Base-by-base conservation (phyloP, 2,113 vertebrate genomes). In the Bos indicus region DNA sequence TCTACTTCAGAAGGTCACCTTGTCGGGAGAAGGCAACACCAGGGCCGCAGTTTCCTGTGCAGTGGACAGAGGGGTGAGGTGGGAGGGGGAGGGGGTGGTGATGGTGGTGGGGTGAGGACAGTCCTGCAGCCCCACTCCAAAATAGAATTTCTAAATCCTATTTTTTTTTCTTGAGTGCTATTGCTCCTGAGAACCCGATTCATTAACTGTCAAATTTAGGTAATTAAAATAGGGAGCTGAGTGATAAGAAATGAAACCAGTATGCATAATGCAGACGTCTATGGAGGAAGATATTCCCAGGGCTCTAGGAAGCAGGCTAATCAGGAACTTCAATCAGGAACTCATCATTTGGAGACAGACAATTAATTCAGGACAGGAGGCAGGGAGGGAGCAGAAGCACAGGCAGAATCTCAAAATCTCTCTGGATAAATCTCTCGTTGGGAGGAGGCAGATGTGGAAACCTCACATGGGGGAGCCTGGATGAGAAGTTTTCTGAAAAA, bases 321-420 rank as follows among this genome's bases (percentile, higher is more conserved):
- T 97, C 88, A 97, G 88, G 81, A 74, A 74, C 88, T 96, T 97
- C 94, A 96, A 96, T 97, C 95, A 97, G 60, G 81, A 96, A 90
- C 64, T 97, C 90, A 96, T 92, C 67, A 97, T 88, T 97, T 59
- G 40, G 77, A 90, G 57, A 84, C 43, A 94, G 90, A 94, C 84
- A 97, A 97, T 94, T 95, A 97, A 98, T 96, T 97, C 87, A 87
- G 88, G 56, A 83, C 86, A 84, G 57, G 46, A 92, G 40, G 26
- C 8, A 96, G 87, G 59, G 59, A 95, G 57, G 51, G 28, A 96
- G 17, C 21, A 56, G 94, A 94, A 96, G 54, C 43, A 93, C 57
- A 93, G 30, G 30, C 33, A 88, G 56, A 91, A 62, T 88, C 48
- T 93, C 64, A 85, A 89, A 91, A 64, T 90, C n/a, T 40, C 15